phyloP scores from a whole-genome alignment of 2,797 vertebrate genomes.

The Hippocampus kuda region DNA sequence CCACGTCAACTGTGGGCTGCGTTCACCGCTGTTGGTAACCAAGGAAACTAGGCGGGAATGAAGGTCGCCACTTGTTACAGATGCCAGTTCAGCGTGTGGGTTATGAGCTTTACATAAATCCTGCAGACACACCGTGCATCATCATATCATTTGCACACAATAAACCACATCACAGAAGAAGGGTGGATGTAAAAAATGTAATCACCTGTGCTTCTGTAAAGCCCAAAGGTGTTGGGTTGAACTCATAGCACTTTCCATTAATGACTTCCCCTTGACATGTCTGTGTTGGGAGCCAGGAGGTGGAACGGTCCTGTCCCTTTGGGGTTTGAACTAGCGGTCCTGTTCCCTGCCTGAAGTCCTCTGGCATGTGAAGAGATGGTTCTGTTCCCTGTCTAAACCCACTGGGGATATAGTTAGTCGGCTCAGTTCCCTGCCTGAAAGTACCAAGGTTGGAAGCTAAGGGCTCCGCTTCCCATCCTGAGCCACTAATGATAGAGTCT shows the following conservation, averaged over 20 bases:
- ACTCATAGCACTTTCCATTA: conserved; percentile 54
- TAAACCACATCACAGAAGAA: neutral
- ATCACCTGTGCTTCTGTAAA: conserved; percentile 61
- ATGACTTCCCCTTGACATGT: conserved; percentile 55
- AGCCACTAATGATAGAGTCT: conserved; percentile 12
- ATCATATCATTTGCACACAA: neutral
- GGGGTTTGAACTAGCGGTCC: neutral
- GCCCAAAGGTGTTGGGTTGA: conserved; percentile 45
- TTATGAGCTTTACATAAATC: conserved; percentile 39
- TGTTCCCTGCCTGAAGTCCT: conserved; percentile 10
- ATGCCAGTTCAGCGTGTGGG: conserved; percentile 55
- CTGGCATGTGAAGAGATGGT: neutral
- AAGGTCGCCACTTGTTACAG: conserved; percentile 47
- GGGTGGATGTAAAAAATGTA: neutral
- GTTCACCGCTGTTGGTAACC: conserved; percentile 47
- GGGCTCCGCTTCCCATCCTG: conserved; percentile 15
- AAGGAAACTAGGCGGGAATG: conserved; percentile 55
- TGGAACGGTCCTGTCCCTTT: neutral
- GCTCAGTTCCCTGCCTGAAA: conserved; percentile 24
- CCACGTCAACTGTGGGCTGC: conserved; percentile 54
- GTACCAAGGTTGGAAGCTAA: neutral
- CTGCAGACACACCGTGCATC: conserved; percentile 29
- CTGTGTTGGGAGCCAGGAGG: conserved; percentile 6
- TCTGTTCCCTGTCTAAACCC: conserved; percentile 20
- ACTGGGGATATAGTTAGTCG: neutral